phyloP scores from a whole-genome alignment of 2,113 vertebrate species.

The Corythoichthys intestinalis region DNA sequence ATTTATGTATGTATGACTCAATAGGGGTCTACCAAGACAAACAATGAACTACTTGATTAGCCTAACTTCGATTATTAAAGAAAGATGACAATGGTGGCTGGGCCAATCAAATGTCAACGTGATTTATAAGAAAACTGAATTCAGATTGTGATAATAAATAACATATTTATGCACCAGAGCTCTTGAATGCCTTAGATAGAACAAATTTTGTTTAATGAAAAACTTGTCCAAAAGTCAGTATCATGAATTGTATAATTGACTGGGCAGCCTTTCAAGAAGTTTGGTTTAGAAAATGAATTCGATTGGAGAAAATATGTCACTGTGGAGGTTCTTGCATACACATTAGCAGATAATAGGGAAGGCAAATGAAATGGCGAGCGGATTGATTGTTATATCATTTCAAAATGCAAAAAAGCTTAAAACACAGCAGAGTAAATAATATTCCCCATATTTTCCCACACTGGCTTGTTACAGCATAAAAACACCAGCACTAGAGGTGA shows the following conservation, averaged over 20 bases:
- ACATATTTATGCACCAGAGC: slow-evolving; percentile 2
- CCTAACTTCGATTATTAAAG: slow-evolving; percentile 65
- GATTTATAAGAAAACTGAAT: slow-evolving; percentile 52
- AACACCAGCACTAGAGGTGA: too few relatives aligned
- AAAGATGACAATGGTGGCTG: slow-evolving; percentile 47
- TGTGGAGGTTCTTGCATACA: slow-evolving; percentile 92
- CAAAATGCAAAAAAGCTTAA: slow-evolving; percentile 46
- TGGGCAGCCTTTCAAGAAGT: slow-evolving; percentile 90
- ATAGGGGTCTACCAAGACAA: slow-evolving; percentile 70
- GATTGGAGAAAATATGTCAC: slow-evolving; percentile 97
- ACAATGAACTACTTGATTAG: slow-evolving; percentile 70
- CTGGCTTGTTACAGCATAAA: too few relatives aligned
- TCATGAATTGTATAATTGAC: slow-evolving; percentile 98
- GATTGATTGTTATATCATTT: slow-evolving; percentile 70
- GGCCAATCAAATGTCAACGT: slow-evolving; percentile 55
- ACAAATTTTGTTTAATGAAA: slow-evolving; percentile 91
- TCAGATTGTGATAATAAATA: slow-evolving; percentile 44
- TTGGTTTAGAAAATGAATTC: slow-evolving; percentile 94
- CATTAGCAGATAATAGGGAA: slow-evolving; percentile 99
- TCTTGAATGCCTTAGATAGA: slow-evolving; percentile 72
- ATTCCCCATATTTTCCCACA: too few relatives aligned
- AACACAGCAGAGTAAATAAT: slow-evolving; percentile 19
- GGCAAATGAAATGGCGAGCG: slow-evolving; percentile 61
- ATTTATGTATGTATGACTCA: slow-evolving; percentile 76
- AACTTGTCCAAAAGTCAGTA: slow-evolving; percentile 91